These are phyloP conservation scores for Platalea minor DNA, from an alignment of 2,797 vertebrate genomes.

Conservation along the genomic window DNA sequence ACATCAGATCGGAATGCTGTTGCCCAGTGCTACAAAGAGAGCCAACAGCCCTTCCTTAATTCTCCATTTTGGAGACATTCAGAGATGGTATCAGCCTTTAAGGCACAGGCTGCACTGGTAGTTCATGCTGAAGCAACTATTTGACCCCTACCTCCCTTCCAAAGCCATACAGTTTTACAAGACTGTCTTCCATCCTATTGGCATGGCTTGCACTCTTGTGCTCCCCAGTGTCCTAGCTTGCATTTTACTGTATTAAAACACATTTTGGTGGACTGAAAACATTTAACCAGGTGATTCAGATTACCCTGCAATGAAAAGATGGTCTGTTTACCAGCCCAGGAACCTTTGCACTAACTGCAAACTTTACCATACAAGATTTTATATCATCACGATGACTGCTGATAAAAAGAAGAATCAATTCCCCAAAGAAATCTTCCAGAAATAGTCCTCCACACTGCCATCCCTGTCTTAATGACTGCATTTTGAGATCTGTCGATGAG, in stretches of 20 bases:
- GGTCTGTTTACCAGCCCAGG: not conserved
- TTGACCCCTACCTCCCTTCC: not conserved
- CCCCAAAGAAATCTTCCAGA: not conserved
- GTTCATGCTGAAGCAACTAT: not conserved
- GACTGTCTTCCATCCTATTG: not conserved
- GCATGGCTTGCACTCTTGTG: not conserved
- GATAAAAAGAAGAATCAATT: not conserved
- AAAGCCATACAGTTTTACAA: not conserved
- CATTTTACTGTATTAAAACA: not conserved
- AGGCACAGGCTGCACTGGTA: not conserved
- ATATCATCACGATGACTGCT: not conserved
- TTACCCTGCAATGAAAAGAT: not conserved
- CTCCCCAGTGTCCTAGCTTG: not conserved
- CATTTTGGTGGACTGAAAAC: not conserved
- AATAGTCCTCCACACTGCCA: not conserved
- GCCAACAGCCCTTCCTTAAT: not conserved
- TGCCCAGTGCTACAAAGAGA: not conserved
- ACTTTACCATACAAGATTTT: not conserved
- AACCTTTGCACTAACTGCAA: not conserved
- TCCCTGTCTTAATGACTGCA: not conserved
- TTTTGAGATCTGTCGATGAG: not conserved
- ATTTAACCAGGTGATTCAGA: not conserved
- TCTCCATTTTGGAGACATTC: not conserved
- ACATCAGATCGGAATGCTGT: not conserved
- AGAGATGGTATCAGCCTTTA: not conserved